Base-by-base conservation (phyloP, 2,888 invertebrate genomes). In the Oasisia sp. region DNA sequence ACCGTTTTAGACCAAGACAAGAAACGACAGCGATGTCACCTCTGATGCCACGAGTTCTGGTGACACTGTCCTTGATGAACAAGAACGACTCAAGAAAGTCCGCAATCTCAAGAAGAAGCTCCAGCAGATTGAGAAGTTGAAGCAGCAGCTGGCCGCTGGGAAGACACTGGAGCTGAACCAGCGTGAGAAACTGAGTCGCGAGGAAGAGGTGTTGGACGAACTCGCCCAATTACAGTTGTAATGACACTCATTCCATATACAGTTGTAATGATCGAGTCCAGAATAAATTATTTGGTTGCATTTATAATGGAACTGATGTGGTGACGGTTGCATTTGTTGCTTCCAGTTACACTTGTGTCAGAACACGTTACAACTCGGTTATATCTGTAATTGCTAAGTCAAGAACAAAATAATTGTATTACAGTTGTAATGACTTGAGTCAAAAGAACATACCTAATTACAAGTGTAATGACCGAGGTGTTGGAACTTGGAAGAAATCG, bases 41-140 rank as follows among this genome's bases (percentile, higher is more conserved):
- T 7, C 74, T 19, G 74, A 74, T 7, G 7, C 27, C 3, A 27
- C 74, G 14, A 9, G 50, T 14, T 14, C 50, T 7, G 27, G 74
- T 74, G 74, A 74, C 74, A 74, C 27, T 19, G n/a, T 74, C 74
- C 27, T 27, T 27, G 74, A 74, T 27, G 27, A 27, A 19, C 74
- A 50, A 1, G 50, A 74, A 74, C 74, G 74, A 7, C 27, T n/a
- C 3, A 74, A 74, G 74, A 74, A 74, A n/a, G n/a, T 74, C 27
- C 74, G 74, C n/a, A 74, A 74, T 27, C 74, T 74, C 27, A 74
- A 27, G 27, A 74, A 91, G 91, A 91, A 91, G 56, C 44, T 91
- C 7, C 50, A 91, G 32, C 91, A 91, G 56, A 91, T 91, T 56
- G 91, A 91, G 50, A 91, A 91, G n/a, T 44, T 91, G 27, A 91